Evolutionary conservation across 2,113 vertebrate species (phyloP).

Genomic region (Hippoglossus stenolepis): DNA sequence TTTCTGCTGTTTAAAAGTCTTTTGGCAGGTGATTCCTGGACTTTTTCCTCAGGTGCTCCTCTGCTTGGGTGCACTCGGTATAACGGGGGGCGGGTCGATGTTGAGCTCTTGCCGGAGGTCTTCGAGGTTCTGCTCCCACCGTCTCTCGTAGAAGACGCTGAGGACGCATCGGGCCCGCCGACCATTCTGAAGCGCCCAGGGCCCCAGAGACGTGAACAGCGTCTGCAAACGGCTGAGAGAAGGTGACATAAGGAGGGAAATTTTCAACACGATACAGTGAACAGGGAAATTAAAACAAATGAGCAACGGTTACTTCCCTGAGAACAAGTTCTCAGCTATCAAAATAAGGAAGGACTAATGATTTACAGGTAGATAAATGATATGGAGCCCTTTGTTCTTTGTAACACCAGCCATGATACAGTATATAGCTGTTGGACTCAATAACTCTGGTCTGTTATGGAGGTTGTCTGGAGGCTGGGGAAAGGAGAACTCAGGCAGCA

Average conservation of each 20-base stretch:
- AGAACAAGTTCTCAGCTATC: neutral
- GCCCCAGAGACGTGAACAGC: constrained; percentile 85
- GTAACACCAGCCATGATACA: neutral
- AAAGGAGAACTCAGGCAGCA: too few relatives aligned
- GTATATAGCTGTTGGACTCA: too few relatives aligned
- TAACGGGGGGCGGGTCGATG: constrained; percentile 84
- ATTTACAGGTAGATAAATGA: neutral
- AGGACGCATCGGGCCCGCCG: constrained; percentile 84
- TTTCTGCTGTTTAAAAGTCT: neutral
- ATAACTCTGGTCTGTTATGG: too few relatives aligned
- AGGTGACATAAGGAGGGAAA: neutral
- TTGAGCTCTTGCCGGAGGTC: constrained; percentile 89
- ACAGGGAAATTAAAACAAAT: neutral
- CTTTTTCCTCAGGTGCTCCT: constrained; percentile 6
- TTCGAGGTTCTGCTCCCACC: constrained; percentile 91
- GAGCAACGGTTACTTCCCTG: neutral
- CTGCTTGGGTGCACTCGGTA: constrained; percentile 13
- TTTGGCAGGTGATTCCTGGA: neutral
- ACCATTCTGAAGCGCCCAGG: constrained; percentile 90
- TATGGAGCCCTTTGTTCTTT: neutral
- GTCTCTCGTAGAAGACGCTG: constrained; percentile 90
- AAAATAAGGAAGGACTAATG: constrained; percentile 13
- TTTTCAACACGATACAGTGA: neutral
- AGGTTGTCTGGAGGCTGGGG: too few relatives aligned
- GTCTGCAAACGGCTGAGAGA: constrained; percentile 82